Base-by-base conservation (phyloP, 30 jellyfish, hydroid and myxozoan genomes). In the Cassiopea andromeda region DNA sequence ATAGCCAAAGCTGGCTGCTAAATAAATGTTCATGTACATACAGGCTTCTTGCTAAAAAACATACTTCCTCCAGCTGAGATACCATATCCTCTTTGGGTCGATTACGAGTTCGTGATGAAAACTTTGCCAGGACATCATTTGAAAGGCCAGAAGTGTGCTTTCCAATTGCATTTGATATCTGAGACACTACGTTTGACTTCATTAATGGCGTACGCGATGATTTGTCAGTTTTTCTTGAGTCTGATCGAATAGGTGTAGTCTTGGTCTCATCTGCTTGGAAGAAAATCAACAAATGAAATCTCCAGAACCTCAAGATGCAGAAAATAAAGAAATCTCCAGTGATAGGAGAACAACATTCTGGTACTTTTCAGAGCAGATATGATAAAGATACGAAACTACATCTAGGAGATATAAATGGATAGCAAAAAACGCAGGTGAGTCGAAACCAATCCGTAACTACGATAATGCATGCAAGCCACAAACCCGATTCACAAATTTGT, bases 71-170 rank as follows among this genome's bases (percentile, higher is more conserved):
- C 58, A 90, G 89, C 77, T 83, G 97, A 3, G 97, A 82, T 57
- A 90, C 88, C 14, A 49, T 57, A 14, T 44, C 59, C 70, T 82
- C 97, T 82, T 83, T 90, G 14, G 89, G 89, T 18, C 90, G 84
- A 54, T 48, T 77, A 48, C 74, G 87, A 48, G 60, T 79, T 60
- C 91, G 75, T 38, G 97, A 57, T 2, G 93, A 71, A 44, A 92
- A 75, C 91, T 92, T 92, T 58, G 97, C 78, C 12, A 91, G 60
- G 16, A 92, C 91, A 27, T 92, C 95, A 60, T 54, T 85, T 60
- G 97, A 90, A 60, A 90, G 61, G 27, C 95, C 95, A 72, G 88
- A 87, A 7, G 85, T 85, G 54, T 92, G 97, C 73, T 85, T 92
- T 43, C 90, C 91, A 64, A 92, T 45, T 9, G 78, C 93, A 80